A percentile compares a stretch with the other conserved stretches of the same genome.
Evolutionary conservation across 2,888 invertebrate genomes (phyloP).

Genomic region (Crioceris asparagi): DNA sequence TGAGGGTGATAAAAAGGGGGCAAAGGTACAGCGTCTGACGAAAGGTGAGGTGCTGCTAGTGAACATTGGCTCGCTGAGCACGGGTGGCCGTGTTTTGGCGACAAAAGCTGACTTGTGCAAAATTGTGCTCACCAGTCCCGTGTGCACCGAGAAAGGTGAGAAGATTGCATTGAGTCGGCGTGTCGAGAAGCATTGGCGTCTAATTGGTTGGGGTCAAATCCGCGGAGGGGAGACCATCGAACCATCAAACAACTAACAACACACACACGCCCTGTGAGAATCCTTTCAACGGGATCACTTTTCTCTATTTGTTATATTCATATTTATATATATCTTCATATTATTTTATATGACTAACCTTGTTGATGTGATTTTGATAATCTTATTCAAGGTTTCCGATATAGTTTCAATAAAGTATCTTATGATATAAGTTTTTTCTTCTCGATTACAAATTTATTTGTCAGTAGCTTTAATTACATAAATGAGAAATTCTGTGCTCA

Average conservation of each 20-base stretch:
- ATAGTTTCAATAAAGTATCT: too few relatives aligned
- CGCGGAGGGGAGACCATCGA: conserved; percentile 93
- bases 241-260: conserved; percentile 45
- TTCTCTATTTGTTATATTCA: too few relatives aligned
- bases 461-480: too few relatives aligned
- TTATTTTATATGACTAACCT: too few relatives aligned
- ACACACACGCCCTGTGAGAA: too few relatives aligned
- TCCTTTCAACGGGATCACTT: too few relatives aligned
- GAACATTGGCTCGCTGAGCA: conserved; percentile 97
- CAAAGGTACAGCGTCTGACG: conserved; percentile 88
- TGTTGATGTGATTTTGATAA: too few relatives aligned
- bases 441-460: too few relatives aligned
- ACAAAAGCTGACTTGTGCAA: conserved; percentile 96
- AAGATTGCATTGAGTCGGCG: conserved; percentile 98
- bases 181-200: conserved; percentile 99
- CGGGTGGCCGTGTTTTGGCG: conserved; percentile 90
- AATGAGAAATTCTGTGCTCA: too few relatives aligned
- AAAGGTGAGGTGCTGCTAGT: conserved; percentile 89
- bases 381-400: too few relatives aligned
- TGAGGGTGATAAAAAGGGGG: conserved; percentile 98
- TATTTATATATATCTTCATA: too few relatives aligned
- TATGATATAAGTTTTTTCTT: too few relatives aligned
- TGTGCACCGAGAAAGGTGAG: conserved; percentile 97
- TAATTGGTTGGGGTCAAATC: conserved; percentile 99
- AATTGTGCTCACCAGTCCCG: conserved; percentile 92